These are phyloP conservation scores for Ceramica pisi DNA, from an alignment of 2,888 invertebrate species.

Conservation along the genomic window DNA sequence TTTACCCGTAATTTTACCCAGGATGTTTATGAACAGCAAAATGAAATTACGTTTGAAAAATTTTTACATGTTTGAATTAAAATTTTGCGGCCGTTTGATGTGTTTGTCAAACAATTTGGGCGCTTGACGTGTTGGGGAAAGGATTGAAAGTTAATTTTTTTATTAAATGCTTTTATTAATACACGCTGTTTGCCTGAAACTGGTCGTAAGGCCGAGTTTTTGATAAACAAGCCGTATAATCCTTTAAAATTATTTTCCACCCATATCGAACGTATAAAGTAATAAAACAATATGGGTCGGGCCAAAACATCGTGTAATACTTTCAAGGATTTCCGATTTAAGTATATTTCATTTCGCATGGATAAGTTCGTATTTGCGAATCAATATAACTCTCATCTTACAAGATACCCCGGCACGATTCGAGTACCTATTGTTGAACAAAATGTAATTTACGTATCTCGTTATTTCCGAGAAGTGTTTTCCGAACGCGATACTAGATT, in stretches of 20 bases:
- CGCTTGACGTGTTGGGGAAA: conserved; percentile 64
- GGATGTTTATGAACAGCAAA: conserved; percentile 58
- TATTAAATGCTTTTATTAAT: conserved; percentile 63
- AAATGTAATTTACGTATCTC: conserved; percentile 73
- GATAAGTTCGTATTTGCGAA: conserved; percentile 52
- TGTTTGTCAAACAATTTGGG: conserved; percentile 70
- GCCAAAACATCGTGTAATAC: conserved; percentile 24
- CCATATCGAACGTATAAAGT: conserved; percentile 21
- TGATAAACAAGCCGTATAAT: conserved; percentile 54
- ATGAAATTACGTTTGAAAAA: conserved; percentile 64
- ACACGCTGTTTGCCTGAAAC: conserved; percentile 48
- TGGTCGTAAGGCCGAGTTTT: conserved; percentile 49
- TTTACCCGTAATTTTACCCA: conserved; percentile 52
- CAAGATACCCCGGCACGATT: conserved; percentile 59
- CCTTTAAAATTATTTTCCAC: conserved; percentile 42
- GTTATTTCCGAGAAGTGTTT: conserved; percentile 70
- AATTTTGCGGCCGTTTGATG: conserved; percentile 69
- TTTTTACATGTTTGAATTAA: conserved; percentile 66
- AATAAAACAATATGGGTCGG: conserved; percentile 43
- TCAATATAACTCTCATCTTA: conserved; percentile 57
- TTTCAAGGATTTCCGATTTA: conserved; percentile 37
- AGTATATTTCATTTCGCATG: conserved; percentile 52
- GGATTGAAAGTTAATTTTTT: conserved; percentile 63
- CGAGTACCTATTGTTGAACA: conserved; percentile 66
- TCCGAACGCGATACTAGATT: conserved; percentile 66